Base-by-base conservation (phyloP, 2,888 invertebrate genomes). In the Chelonus formosanus region DNA sequence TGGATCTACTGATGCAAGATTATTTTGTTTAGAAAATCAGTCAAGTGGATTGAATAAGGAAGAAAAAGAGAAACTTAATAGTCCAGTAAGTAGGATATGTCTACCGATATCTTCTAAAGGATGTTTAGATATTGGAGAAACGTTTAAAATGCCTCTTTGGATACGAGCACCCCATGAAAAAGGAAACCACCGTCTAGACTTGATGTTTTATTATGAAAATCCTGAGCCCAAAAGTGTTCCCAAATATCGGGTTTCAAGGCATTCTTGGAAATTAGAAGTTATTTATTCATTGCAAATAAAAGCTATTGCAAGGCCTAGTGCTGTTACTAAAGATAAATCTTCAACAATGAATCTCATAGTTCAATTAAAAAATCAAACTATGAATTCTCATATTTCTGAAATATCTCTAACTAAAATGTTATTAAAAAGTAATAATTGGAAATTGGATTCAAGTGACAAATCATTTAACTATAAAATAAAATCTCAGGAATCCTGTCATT, bases 171-270 rank as follows among this genome's bases (percentile, higher is more conserved):
- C 92, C 0, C 88, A 88, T 70, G 84, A 85, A 52, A 88, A 89
- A 59, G 92, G 91, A 2, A 84, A 86, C 34, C 89, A 90, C 72
- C 84, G 86, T 3, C 82, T 93, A 52, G 89, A 92, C 79, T 84
- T 93, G 72, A 85, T 93, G 56, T 90, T 93, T 80, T 93, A 92
- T 79, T 93, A 92, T 78, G 90, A 91, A 76, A 88, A 88, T 79
- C 76, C 83, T 35, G 76, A 83, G 78, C 5, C 84, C 71, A 80
- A 86, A 65, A 74, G 73, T 31, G 44, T 69, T 36, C 76, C 78
- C 7, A 88, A 86, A 70, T 87, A 91, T 79, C 86, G 91, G 44
- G 80, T 91, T 61, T 87, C 90, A 55, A 86, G 90, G 34, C 90
- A 91, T 74, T 86, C 86, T 62, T 90, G 90, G 90, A 86, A 88